Conservation (phyloP, 2,113 vertebrate species). For the Plecotus auritus region DNA sequence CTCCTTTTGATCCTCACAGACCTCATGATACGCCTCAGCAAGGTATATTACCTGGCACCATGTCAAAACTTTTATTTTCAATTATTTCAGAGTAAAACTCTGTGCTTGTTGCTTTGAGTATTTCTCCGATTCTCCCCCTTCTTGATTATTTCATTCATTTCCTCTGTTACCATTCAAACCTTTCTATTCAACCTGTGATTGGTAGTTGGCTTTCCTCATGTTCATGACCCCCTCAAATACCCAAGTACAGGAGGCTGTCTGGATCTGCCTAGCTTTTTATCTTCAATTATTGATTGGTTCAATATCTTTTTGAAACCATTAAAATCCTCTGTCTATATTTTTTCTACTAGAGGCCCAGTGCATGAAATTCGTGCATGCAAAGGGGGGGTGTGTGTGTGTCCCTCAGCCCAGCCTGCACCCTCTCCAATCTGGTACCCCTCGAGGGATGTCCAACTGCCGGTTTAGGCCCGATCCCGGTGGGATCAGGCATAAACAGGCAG, state of each 20-base stretch:
- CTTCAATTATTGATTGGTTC: neutral
- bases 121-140: neutral
- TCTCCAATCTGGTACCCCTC: too few relatives aligned
- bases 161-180: neutral
- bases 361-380: too few relatives aligned
- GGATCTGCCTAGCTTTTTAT: neutral
- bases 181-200: neutral
- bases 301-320: neutral
- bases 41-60: neutral
- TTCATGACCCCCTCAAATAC: neutral
- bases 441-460: too few relatives aligned
- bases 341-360: neutral
- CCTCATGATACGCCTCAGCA: neutral
- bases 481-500: too few relatives aligned
- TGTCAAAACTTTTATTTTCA: neutral
- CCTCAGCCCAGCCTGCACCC: too few relatives aligned
- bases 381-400: too few relatives aligned
- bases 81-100: neutral
- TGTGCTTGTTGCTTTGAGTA: neutral
- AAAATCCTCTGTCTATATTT: neutral
- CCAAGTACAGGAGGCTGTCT: neutral
- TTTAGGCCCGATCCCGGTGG: too few relatives aligned
- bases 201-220: neutral
- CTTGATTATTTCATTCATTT: neutral
- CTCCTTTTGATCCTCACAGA: neutral